These are phyloP conservation scores for Xiphorhynchus elegans DNA, from an alignment of 2,113 vertebrate species.

Conservation along the genomic window DNA sequence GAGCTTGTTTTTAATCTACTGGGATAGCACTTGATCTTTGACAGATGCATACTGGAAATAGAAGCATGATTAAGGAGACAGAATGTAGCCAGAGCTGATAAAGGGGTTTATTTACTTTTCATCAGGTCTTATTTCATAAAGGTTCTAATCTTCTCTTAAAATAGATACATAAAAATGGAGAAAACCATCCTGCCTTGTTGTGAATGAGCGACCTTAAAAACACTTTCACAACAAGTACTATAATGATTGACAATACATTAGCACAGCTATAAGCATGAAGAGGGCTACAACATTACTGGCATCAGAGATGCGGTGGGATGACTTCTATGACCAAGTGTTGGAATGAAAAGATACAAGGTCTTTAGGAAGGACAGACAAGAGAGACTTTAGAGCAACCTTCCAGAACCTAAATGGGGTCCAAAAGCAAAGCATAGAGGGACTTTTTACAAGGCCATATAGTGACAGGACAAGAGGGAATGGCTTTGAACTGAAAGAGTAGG, in stretches of 20 bases:
- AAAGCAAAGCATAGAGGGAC: not conserved
- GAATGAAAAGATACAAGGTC: not conserved
- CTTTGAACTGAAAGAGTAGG: not conserved
- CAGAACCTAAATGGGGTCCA: not conserved
- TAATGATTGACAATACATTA: not conserved
- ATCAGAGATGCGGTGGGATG: not conserved
- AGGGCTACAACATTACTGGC: not conserved
- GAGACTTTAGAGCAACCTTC: not conserved
- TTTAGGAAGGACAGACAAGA: not conserved
- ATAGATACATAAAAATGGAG: not conserved
- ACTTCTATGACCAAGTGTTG: not conserved
- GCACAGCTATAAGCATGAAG: not conserved
- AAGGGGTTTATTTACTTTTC: slow-evolving; percentile 22
- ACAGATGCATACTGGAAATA: not conserved
- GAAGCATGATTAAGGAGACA: not conserved
- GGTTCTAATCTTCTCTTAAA: not conserved
- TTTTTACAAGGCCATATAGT: not conserved
- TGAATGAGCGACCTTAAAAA: not conserved
- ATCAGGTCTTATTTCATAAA: not conserved
- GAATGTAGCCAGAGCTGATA: not conserved
- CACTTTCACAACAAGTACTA: not conserved
- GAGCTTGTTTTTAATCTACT: not conserved
- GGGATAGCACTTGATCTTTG: not conserved
- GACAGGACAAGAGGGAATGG: not conserved
- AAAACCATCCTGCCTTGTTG: not conserved